These are phyloP conservation scores for Coreoperca whiteheadi DNA, from an alignment of 2,113 vertebrate genomes.

Conservation along the genomic window DNA sequence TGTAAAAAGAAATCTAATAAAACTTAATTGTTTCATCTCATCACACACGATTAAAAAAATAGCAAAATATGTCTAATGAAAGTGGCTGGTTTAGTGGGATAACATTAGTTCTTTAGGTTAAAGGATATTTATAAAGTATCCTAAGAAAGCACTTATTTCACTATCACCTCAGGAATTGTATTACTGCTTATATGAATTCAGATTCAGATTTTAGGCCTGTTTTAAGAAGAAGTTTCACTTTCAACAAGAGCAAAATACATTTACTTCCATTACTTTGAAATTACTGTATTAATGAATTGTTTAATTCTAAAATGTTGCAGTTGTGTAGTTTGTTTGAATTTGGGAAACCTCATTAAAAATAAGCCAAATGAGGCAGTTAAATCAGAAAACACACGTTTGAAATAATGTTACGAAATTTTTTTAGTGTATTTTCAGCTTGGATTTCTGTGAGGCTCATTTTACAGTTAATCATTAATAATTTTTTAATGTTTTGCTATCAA, in stretches of 20 bases:
- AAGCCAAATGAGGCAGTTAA: not conserved
- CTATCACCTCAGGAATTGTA: not conserved
- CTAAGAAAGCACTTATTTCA: not conserved
- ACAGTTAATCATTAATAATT: not conserved
- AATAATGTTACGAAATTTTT: conserved; percentile 11
- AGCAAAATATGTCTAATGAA: not conserved
- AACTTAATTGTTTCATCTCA: not conserved
- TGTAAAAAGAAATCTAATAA: not conserved
- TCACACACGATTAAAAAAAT: not conserved
- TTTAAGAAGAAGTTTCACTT: conserved; percentile 13
- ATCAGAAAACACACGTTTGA: not conserved
- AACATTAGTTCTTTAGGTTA: not conserved
- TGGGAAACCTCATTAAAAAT: conserved; percentile 1
- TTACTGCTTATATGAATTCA: not conserved
- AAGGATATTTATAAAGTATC: not conserved
- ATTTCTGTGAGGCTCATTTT: not conserved
- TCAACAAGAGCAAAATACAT: conserved; percentile 13
- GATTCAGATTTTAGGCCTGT: conserved; percentile 14
- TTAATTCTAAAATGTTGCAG: not conserved
- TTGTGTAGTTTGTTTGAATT: not conserved
- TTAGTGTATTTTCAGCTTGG: not conserved
- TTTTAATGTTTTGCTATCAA: not conserved
- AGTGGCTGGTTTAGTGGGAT: not conserved
- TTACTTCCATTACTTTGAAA: not conserved
- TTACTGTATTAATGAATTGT: not conserved